phyloP scores from a whole-genome alignment of 2,113 vertebrate species.

The Pteronura brasiliensis region DNA sequence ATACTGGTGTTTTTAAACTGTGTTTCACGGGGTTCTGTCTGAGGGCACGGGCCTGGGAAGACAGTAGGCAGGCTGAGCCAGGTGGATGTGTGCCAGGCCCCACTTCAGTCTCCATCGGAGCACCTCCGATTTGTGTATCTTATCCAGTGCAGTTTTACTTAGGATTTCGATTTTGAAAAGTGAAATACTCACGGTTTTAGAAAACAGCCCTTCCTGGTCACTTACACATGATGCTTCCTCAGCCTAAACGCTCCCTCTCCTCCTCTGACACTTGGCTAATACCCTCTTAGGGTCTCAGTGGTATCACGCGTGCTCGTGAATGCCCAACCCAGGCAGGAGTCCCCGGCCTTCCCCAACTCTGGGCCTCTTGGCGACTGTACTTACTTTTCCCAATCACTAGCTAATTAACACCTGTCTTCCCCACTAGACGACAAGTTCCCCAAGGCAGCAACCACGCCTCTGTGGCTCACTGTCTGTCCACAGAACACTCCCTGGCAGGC shows the following conservation, averaged over 20 bases:
- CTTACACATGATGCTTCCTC: background rate
- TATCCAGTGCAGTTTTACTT: background rate
- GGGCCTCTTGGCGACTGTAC: background rate
- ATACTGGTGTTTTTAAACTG: background rate
- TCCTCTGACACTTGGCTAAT: background rate
- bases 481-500: background rate
- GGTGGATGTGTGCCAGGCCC: too few species aligned
- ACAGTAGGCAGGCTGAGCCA: background rate
- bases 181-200: background rate
- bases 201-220: background rate
- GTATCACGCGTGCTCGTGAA: background rate
- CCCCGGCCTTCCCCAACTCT: background rate
- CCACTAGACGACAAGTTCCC: background rate
- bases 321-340: background rate
- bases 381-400: background rate
- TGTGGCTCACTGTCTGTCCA: background rate
- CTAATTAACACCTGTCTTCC: background rate
- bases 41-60: background rate
- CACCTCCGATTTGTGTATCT: background rate
- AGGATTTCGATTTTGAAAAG: background rate
- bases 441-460: background rate
- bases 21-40: background rate
- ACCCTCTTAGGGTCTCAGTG: background rate
- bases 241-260: background rate
- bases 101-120: background rate